Evolutionary conservation across 2,113 vertebrate genomes (phyloP).

Genomic region (Sebastes fasciatus): DNA sequence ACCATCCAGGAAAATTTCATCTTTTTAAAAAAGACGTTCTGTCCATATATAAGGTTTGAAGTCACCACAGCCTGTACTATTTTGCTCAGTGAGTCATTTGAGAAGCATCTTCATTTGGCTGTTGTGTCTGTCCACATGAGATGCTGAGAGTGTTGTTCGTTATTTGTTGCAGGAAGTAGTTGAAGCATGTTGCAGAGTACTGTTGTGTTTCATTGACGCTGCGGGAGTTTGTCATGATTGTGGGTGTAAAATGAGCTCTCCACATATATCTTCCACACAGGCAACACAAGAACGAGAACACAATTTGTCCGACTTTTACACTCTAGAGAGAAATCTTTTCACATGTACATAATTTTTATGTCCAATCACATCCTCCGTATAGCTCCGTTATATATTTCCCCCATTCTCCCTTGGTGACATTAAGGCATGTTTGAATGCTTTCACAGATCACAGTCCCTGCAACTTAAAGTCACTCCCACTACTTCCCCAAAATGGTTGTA

Average conservation of each 20-base stretch:
- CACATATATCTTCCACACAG: slow-evolving; percentile 33
- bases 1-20: slow-evolving; percentile 32
- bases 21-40: slow-evolving; percentile 4
- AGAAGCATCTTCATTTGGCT: slow-evolving; percentile 17
- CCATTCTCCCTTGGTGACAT: slow-evolving; percentile 32
- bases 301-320: slow-evolving; percentile 43
- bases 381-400: not conserved
- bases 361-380: slow-evolving; percentile 20
- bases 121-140: slow-evolving; percentile 7
- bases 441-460: slow-evolving; percentile 54
- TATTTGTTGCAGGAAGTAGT: slow-evolving; percentile 17
- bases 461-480: slow-evolving; percentile 59
- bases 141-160: not conserved
- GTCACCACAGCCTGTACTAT: not conserved
- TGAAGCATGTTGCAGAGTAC: not conserved
- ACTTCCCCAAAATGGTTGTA: slow-evolving; percentile 62
- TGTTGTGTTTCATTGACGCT: slow-evolving; percentile 1
- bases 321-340: slow-evolving; percentile 17
- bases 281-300: slow-evolving; percentile 43
- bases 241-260: slow-evolving; percentile 22
- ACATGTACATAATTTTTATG: slow-evolving; percentile 35
- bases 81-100: slow-evolving; percentile 28
- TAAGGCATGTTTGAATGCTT: slow-evolving; percentile 52
- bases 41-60: slow-evolving; percentile 19
- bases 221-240: slow-evolving; percentile 5